Base-by-base conservation (phyloP, 2,888 invertebrate genomes). In the Acleris sparsana region DNA sequence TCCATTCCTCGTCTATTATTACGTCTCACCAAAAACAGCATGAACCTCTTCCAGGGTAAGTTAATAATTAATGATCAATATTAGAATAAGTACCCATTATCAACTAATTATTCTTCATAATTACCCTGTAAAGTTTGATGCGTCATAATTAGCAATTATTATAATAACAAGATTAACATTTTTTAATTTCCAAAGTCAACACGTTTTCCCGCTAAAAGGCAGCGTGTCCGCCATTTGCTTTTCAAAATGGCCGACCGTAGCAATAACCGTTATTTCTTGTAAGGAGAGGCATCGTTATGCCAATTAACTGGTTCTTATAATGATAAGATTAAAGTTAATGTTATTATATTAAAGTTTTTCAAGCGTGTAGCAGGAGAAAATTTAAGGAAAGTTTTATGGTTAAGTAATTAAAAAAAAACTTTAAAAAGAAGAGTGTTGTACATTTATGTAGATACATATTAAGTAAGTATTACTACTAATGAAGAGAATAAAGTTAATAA, bases 181-280 rank as follows among this genome's bases (percentile, higher is more conserved):
- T 65, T 64, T 69, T 62, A 65, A 69, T 66, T 63, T 69, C 48
- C 18, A 66, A 69, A 69, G 59, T 69, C 63, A 65, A 69, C 65
- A 61, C 55, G 17, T 60, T 70, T 62, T 49, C 58, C 60, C 58
- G 67, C 59, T 67, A 49, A 68, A 65, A 63, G 20, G 59, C 29
- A 56, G 43, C 39, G 53, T 57, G 63, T 67, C 48, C 44, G 66
- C 61, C 56, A 60, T 63, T 58, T 67, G 43, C 25, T 53, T 61
- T 61, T 58, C 57, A 67, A 67, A 63, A 61, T 61, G 60, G 62
- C 58, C 18, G 25, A 7, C 62, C 16, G 46, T 33, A 20, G 48
- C 46, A 16, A 62, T 62, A 62, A 57, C 57, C 66, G 39, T 66
- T 66, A 66, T 48, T 57, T 22, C 61, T 66, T 48, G 57, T 66